Conservation (phyloP, 2,113 vertebrate genomes). For the Melospiza melodia region DNA sequence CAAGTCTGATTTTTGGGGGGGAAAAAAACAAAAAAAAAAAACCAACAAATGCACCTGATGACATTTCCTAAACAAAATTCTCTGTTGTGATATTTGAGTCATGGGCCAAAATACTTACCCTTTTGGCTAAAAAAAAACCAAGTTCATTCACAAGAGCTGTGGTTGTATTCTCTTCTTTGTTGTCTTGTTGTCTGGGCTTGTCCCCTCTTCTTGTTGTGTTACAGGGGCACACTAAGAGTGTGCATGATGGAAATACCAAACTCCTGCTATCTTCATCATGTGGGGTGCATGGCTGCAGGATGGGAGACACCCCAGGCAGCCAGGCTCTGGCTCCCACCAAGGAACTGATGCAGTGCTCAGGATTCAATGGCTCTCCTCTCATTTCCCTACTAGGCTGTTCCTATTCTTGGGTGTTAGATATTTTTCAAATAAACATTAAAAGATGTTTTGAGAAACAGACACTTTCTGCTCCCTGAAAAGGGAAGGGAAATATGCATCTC, state of each 20-base stretch:
- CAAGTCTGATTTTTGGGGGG: not conserved
- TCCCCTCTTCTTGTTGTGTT: not conserved
- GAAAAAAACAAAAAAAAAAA: not conserved
- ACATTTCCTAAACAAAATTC: not conserved
- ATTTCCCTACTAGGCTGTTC: not conserved
- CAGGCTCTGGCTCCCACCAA: not conserved
- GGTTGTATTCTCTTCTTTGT: not conserved
- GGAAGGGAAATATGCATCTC: not conserved
- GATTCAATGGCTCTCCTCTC: not conserved
- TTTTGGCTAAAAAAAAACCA: not conserved
- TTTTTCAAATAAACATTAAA: not conserved
- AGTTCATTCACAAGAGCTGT: not conserved
- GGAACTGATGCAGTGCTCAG: too few relatives aligned
- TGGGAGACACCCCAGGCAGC: not conserved
- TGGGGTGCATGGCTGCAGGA: accelerated
- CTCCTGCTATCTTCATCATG: not conserved
- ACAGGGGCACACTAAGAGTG: not conserved
- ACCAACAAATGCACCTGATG: not conserved
- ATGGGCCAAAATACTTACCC: not conserved
- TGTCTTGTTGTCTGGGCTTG: not conserved
- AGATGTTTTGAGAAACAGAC: not conserved
- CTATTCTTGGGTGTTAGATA: not conserved
- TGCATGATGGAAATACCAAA: accelerated
- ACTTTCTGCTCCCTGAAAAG: not conserved
- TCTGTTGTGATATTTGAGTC: not conserved